These are phyloP conservation scores for Solenopsis invicta DNA, from an alignment of 1,140 invertebrate genomes.

Conservation along the genomic window DNA sequence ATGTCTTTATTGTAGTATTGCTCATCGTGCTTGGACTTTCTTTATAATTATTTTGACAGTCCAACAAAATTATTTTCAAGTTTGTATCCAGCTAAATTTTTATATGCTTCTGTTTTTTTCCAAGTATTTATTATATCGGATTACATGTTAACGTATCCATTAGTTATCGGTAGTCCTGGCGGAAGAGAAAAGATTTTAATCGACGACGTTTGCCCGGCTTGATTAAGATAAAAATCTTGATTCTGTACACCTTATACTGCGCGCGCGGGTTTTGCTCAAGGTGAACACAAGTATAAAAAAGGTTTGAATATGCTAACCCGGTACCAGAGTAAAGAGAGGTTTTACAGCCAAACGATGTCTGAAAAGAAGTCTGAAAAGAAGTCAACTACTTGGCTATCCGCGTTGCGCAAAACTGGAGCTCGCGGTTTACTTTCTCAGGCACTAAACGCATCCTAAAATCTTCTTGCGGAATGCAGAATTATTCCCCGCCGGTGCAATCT, in stretches of 20 bases:
- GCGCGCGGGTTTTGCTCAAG: background rate
- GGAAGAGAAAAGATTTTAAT: background rate
- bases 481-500: slow-evolving; percentile 32
- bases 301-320: background rate
- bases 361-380: slow-evolving; percentile 2
- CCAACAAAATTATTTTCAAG: no score
- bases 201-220: background rate
- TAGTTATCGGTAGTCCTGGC: no score
- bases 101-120: no score
- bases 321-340: background rate
- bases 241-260: background rate
- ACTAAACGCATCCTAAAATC: slow-evolving; percentile 25
- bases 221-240: background rate
- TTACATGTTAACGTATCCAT: no score
- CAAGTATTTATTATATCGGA: no score
- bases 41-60: no score
- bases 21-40: no score
- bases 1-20: no score
- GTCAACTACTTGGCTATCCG: background rate
- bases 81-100: no score
- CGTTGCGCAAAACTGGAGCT: slow-evolving; percentile 3
- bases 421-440: slow-evolving; percentile 16
- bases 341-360: background rate
- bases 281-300: background rate
- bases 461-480: slow-evolving; percentile 27